Evolutionary conservation across 2,797 vertebrate genomes (phyloP), one percentile per base, ranked within the genome.

Genomic region (Gymnopithys bicolor): DNA sequence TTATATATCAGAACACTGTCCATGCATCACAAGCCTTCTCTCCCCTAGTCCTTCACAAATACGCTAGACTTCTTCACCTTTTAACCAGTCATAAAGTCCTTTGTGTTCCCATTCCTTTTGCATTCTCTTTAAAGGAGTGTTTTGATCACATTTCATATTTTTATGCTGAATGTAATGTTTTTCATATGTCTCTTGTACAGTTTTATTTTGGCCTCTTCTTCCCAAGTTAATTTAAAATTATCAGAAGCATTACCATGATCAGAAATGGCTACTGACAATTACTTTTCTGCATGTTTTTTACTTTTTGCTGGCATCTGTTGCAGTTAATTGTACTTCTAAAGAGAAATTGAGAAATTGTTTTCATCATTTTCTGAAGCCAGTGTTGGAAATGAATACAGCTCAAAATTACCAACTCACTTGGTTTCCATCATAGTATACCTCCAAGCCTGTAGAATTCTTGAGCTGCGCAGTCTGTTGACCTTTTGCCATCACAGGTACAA

Each of bases 1-100:
- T 94, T 86, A 68, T 89, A 81, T 87, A 81, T 87, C 70, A 64
- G 55, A 95, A 89, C 59, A 79, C 55, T 82, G 55, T 89, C 74
- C 48, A 94, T 43, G 41, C 33, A 89, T 95, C 59, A 73, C n/a
- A 79, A 90, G 32, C 19, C 23, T 94, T 19, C 39, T 90, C 63
- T 92, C n/a, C 21, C 74, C 28, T 5, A 66, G 63, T 76, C 55
- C 13, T 77, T 87, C 59, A 87, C 55, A 90, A 93, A 82, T 87
- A 69, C 33, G 25, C 77, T 87, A 79, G 59, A 84, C 63, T 76
- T 84, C 23, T 80, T 90, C 51, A 69, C 45, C 63, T 84, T 87
- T 87, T 92, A 84, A 84, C 46, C 19, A 43, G 2, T 66, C 4
- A 23, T 67, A 63, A 89, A 24, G 13, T 85, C 37, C 10, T 89